Evolutionary conservation across 2,797 vertebrate species (phyloP).

Genomic region (Acanthurus leucopareius): DNA sequence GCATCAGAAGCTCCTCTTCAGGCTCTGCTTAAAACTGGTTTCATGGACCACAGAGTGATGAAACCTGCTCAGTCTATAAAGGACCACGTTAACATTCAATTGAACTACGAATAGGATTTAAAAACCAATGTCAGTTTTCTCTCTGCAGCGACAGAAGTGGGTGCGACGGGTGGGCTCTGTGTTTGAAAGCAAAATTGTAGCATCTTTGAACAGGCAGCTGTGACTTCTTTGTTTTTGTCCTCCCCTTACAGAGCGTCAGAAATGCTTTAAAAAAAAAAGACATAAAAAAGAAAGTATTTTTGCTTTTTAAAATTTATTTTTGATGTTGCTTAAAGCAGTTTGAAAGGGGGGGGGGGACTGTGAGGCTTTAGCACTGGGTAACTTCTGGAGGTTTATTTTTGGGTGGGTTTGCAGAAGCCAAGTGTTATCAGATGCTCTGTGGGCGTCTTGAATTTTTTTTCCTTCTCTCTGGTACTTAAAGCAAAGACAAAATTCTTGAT

Average conservation of each 20-base stretch:
- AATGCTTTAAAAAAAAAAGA: slow-evolving; percentile 33
- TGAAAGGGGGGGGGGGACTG: slow-evolving; percentile 4
- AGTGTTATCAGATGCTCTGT: slow-evolving; percentile 49
- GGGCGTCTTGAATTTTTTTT: slow-evolving; percentile 42
- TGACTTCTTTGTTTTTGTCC: slow-evolving; percentile 56
- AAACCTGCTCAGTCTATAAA: slow-evolving; percentile 15
- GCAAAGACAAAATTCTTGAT: slow-evolving; percentile 20
- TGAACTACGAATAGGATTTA: neutral
- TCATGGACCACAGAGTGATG: slow-evolving; percentile 14
- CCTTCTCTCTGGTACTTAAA: slow-evolving; percentile 65
- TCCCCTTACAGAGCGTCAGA: slow-evolving; percentile 59
- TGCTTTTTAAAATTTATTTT: slow-evolving; percentile 68
- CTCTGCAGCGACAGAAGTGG: slow-evolving; percentile 39
- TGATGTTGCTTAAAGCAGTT: slow-evolving; percentile 59
- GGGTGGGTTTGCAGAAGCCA: slow-evolving; percentile 52
- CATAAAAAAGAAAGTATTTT: slow-evolving; percentile 60
- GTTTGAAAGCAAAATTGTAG: slow-evolving; percentile 83
- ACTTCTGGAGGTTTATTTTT: slow-evolving; percentile 28
- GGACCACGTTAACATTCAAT: slow-evolving; percentile 27
- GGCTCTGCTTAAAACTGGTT: slow-evolving; percentile 23
- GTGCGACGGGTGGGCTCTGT: slow-evolving; percentile 41
- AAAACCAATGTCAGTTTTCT: neutral
- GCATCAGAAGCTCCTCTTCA: slow-evolving; percentile 23
- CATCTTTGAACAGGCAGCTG: slow-evolving; percentile 86
- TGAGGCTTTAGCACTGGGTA: slow-evolving; percentile 57